Base-by-base conservation (phyloP, 1,140 invertebrate species). In the Arion vulgaris region DNA sequence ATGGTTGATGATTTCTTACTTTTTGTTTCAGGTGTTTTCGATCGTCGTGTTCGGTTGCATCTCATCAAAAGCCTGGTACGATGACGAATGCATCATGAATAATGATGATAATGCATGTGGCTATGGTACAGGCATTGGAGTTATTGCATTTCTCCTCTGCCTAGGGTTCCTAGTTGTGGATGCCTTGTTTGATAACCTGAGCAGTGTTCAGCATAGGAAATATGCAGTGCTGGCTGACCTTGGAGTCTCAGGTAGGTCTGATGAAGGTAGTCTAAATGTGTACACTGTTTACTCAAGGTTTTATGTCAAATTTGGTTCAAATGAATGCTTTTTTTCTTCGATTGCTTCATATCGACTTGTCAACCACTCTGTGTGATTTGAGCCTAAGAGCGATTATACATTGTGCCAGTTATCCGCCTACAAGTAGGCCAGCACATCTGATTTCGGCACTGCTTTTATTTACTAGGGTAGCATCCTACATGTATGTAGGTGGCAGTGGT, bases 41-140 rank as follows among this genome's bases (percentile, higher is more conserved):
- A 95, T 98, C 85, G 96, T 99, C 73, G 96, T 99, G n/a, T 99
- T 98, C 93, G 97, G 97, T n/a, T 98, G 97, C 91, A 98, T 99
- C 93, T 96, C 97, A 72, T 96, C 96, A 77, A 96, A 97, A 93
- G 98, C 97, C 62, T 99, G 96, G 95, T 92, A 94, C 76, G 93
- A 94, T 76, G 91, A 94, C 45, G 94, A 95, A 87, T 99, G 98
- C 91, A 94, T 97, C 0, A 98, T 96, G 93, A 98, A 98, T 92
- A 94, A 94, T 41, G 96, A 98, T 91, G 94, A 94, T n/a, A 96
- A 96, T 93, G 97, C 97, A 19, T 99, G 98, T 93, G 97, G 97
- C 91, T 99, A 98, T 92, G 98, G 97, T 26, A 95, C 96, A 75
- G 96, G 95, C 13, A 96, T 99, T 80, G 97, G 97, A 32, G 96